These are phyloP conservation scores for Haemorhous mexicanus DNA, from an alignment of 2,113 vertebrate species.

Conservation along the genomic window DNA sequence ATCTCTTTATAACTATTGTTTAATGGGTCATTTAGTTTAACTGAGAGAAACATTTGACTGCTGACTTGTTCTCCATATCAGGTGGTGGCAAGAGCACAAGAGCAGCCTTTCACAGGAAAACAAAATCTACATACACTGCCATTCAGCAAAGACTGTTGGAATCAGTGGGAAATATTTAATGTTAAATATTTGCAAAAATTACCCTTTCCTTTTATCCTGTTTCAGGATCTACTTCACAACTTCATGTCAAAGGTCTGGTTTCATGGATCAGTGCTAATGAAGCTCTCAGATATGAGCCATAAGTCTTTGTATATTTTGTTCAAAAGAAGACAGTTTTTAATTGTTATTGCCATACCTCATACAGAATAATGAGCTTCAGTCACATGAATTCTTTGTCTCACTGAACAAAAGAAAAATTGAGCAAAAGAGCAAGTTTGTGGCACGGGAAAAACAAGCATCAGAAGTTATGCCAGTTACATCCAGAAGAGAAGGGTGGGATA, in stretches of 20 bases:
- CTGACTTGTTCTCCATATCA: constrained; percentile 31
- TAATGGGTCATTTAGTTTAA: not conserved
- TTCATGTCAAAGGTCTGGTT: not conserved
- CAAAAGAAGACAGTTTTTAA: not conserved
- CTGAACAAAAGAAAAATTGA: not conserved
- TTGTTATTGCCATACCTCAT: not conserved
- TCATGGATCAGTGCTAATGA: not conserved
- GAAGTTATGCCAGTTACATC: not conserved
- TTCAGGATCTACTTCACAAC: not conserved
- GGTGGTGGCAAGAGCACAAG: constrained; percentile 6
- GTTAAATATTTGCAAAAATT: not conserved
- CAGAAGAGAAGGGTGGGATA: not conserved
- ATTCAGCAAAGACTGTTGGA: not conserved
- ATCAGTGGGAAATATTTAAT: not conserved
- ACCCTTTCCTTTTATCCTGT: not conserved
- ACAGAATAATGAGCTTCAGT: not conserved
- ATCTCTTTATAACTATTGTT: not conserved
- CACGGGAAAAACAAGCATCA: not conserved
- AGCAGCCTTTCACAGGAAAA: not conserved
- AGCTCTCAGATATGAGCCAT: not conserved
- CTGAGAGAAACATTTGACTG: not conserved
- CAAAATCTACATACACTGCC: not conserved
- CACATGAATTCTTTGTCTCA: not conserved
- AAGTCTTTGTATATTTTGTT: not conserved
- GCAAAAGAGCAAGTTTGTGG: not conserved